Evolutionary conservation across 2,797 vertebrate genomes (phyloP).

Genomic region (Ctenochaetus hawaiiensis): DNA sequence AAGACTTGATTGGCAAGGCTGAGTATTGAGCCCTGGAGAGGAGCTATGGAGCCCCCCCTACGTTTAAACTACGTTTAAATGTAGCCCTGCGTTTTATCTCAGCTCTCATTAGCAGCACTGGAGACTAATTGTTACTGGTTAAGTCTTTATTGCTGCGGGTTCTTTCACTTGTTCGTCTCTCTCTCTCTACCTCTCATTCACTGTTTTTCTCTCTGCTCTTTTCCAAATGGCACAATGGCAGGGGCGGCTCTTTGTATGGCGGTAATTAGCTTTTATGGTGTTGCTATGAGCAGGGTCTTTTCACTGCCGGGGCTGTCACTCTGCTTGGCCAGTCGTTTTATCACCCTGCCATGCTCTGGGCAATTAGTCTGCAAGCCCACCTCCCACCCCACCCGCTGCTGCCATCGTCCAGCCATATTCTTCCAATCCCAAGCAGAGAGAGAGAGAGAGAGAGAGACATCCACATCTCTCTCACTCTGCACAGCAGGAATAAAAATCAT

Average conservation of each 20-base stretch:
- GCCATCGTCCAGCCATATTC: conserved; percentile 43
- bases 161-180: conserved; percentile 67
- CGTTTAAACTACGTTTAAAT: conserved; percentile 85
- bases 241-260: conserved; percentile 87
- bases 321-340: conserved; percentile 78
- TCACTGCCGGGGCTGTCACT: conserved; percentile 85
- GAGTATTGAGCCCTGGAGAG: conserved; percentile 85
- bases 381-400: conserved; percentile 20
- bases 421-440: conserved; percentile 16
- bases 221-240: conserved; percentile 90
- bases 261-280: conserved; percentile 96
- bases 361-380: conserved; percentile 84
- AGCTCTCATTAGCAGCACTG: conserved; percentile 89
- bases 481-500: conserved; percentile 51
- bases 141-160: conserved; percentile 90
- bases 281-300: conserved; percentile 86
- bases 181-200: conserved; percentile 32
- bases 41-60: conserved; percentile 82
- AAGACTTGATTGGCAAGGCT: conserved; percentile 84
- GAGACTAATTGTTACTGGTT: conserved; percentile 94
- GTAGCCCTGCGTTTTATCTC: conserved; percentile 89
- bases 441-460: conserved; percentile 21
- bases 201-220: conserved; percentile 73
- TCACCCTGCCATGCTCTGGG: conserved; percentile 85
- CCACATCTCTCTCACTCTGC: conserved; percentile 10